A percentile compares a stretch with the other conserved stretches of the same genome.
These are phyloP conservation scores for Apodemia mormo DNA, from an alignment of 2,888 invertebrate genomes.

Conservation along the genomic window DNA sequence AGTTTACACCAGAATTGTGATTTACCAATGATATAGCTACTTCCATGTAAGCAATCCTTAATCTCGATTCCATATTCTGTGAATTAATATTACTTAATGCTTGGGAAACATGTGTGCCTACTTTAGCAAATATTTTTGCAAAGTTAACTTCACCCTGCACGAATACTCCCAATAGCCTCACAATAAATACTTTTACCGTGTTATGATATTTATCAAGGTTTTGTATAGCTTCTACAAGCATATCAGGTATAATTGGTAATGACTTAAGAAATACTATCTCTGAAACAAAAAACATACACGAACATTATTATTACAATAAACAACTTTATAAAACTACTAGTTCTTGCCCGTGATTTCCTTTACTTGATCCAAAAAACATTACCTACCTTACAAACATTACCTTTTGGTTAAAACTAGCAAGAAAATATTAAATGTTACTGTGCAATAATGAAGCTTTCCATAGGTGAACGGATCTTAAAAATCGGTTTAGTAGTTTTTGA, in stretches of 20 bases:
- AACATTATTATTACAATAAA: no score
- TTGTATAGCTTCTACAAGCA: conserved; percentile 54
- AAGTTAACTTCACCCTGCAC: conserved; percentile 83
- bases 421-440: no score
- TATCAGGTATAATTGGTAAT: conserved; percentile 53
- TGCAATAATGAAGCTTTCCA: no score
- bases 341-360: no score
- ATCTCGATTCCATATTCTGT: conserved; percentile 76
- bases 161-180: conserved; percentile 83
- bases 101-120: conserved; percentile 49
- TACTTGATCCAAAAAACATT: no score
- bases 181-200: conserved; percentile 81
- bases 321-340: no score
- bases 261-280: conserved; percentile 52
- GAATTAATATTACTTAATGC: conserved; percentile 53
- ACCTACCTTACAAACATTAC: no score
- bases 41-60: conserved; percentile 85
- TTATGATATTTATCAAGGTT: conserved; percentile 51
- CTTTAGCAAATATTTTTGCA: conserved; percentile 73
- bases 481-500: no score
- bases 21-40: conserved; percentile 82
- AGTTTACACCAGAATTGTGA: conserved; percentile 84
- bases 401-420: no score
- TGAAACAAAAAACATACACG: conserved; percentile 47
- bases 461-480: no score